Percentiles rank a stretch among this genome's conserved stretches.
Evolutionary conservation across 2,113 vertebrate species (phyloP).

Genomic region (Euleptes europaea): DNA sequence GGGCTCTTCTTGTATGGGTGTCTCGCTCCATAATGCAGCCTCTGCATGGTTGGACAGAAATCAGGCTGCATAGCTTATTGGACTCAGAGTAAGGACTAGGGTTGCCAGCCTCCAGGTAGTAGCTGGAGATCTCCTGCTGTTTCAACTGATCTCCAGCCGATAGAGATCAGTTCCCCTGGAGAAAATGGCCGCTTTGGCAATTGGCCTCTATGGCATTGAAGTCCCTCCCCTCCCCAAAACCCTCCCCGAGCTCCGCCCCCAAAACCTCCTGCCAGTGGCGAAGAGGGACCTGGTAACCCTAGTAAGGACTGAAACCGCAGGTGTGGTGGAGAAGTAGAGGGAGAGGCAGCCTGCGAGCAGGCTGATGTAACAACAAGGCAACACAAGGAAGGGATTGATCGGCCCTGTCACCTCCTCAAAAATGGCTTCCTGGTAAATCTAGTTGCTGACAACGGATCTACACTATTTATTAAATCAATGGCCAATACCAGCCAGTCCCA

Average conservation of each 20-base stretch:
- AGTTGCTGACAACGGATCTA: background rate
- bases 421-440: background rate
- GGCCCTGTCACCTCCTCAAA: background rate
- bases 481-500: background rate
- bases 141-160: no score
- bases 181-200: no score
- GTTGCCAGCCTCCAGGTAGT: no score
- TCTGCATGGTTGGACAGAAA: background rate
- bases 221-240: no score
- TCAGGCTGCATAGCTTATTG: background rate
- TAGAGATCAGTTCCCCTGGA: no score
- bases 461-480: background rate
- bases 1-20: no score
- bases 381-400: background rate
- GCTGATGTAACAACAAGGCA: background rate
- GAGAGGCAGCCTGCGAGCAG: no score
- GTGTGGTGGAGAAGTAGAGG: background rate
- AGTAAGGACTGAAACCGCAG: background rate
- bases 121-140: no score
- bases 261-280: no score
- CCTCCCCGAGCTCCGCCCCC: no score
- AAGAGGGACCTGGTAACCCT: no score
- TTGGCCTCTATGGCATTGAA: no score
- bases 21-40: background rate
- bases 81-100: background rate